Conservation (phyloP, 2,797 vertebrate species). For the Botia almorhae region DNA sequence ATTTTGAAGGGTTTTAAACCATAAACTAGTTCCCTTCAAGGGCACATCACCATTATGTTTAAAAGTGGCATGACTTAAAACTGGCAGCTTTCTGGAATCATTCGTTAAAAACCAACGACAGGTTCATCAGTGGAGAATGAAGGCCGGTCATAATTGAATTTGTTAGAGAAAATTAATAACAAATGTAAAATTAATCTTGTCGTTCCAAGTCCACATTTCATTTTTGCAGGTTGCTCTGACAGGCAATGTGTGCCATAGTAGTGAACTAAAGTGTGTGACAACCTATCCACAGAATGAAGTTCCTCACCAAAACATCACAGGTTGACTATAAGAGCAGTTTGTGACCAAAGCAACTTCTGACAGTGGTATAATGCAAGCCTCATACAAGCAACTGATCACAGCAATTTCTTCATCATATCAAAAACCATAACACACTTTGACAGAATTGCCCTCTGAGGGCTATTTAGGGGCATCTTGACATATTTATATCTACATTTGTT, state of each 20-base stretch:
- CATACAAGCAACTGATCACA: constrained; percentile 23
- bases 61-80: neutral
- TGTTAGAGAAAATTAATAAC: constrained; percentile 46
- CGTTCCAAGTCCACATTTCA: constrained; percentile 4
- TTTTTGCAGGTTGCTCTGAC: constrained; percentile 31
- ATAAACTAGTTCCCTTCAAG: constrained; percentile 37
- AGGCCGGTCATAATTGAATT: constrained; percentile 47
- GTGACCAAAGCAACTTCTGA: neutral
- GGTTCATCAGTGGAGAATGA: constrained; percentile 34
- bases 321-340: neutral
- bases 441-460: constrained; percentile 63
- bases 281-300: constrained; percentile 7
- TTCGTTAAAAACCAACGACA: constrained; percentile 33
- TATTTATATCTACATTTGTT: constrained; percentile 62
- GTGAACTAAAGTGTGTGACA: constrained; percentile 10
- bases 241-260: constrained; percentile 10
- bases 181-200: constrained; percentile 41
- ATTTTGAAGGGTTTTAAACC: constrained; percentile 20
- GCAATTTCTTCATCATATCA: constrained; percentile 52
- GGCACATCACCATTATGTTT: constrained; percentile 47
- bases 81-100: constrained; percentile 46
- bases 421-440: constrained; percentile 55
- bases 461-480: constrained; percentile 65
- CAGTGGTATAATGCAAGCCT: constrained; percentile 4
- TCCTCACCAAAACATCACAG: neutral